Base-by-base conservation (phyloP, 2,888 invertebrate species). In the Amorpha juglandis region DNA sequence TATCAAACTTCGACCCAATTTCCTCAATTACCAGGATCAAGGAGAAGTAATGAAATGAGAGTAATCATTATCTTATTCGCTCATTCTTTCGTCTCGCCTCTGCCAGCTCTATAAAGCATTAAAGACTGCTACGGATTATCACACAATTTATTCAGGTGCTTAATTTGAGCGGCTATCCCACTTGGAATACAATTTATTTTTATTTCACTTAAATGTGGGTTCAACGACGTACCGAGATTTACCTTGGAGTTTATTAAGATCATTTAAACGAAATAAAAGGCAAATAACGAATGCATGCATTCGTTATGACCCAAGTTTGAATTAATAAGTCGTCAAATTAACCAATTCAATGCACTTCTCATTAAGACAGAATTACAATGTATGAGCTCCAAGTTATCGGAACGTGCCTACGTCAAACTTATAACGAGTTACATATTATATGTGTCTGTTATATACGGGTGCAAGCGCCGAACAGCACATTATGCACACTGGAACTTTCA, bases 121-220 rank as follows among this genome's bases (percentile, higher is more conserved):
- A 88, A 90, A 90, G 88, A 91, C 90, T 88, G 85, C 87, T 87
- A 78, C 78, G 92, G 92, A 92, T 92, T 92, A 92, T 91, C 92
- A 87, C 90, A 89, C 90, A 92, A 92, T 92, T 92, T 92, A 92
- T 92, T 91, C 92, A 92, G 92, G 91, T 92, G 92, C 92, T 92
- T 92, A 90, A 92, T 92, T 92, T 91, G 89, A 90, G 90, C 86
- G 88, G 84, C 90, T 82, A 89, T 88, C 87, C 87, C 88, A 88
- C 89, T 91, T 89, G 85, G 86, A 81, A 87, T 78, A 83, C 85
- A 89, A 91, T 91, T 92, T 91, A 89, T 90, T 91, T 91, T 91
- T 91, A 92, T 92, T 92, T 90, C 89, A 88, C 88, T 91, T 89
- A 89, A 90, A 86, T 86, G 81, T 82, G 82, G 83, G 78, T 78